phyloP scores from a whole-genome alignment of 2,113 vertebrate species.

The Trematomus loennbergii region DNA sequence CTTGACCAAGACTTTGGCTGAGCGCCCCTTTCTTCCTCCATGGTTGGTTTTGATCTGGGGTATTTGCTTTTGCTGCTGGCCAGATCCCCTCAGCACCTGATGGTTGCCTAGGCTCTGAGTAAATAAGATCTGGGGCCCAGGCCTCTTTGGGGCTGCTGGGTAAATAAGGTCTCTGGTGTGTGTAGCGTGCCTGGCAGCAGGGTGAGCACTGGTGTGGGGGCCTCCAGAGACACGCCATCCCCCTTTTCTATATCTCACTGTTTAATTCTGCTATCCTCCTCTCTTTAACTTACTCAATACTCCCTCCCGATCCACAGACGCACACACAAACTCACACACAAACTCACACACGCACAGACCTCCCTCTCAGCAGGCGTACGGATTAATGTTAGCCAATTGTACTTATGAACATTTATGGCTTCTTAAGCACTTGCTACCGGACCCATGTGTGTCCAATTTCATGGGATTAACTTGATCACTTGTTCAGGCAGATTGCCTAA shows the following conservation, averaged over 20 bases:
- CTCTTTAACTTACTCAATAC: slow-evolving; percentile 58
- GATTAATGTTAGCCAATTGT: slow-evolving; percentile 70
- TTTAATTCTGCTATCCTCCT: slow-evolving; percentile 73
- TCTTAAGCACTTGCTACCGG: slow-evolving; percentile 65
- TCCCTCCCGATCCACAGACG: background rate
- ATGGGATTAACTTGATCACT: slow-evolving; percentile 71
- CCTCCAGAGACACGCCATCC: slow-evolving; percentile 71
- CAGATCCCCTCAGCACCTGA: slow-evolving; percentile 83
- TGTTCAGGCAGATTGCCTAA: slow-evolving; percentile 66
- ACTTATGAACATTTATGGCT: slow-evolving; percentile 68
- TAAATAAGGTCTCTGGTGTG: slow-evolving; percentile 86
- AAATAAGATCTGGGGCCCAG: slow-evolving; percentile 82
- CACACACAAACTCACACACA: slow-evolving; percentile 33
- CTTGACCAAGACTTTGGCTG: slow-evolving; percentile 84
- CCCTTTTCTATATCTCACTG: slow-evolving; percentile 70
- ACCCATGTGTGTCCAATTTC: slow-evolving; percentile 40
- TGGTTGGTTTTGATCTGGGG: slow-evolving; percentile 82
- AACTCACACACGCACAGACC: slow-evolving; percentile 37
- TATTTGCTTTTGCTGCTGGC: slow-evolving; percentile 84
- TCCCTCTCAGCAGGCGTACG: slow-evolving; percentile 62
- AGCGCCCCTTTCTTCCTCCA: slow-evolving; percentile 74
- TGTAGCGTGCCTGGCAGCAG: slow-evolving; percentile 79
- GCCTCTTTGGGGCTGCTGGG: slow-evolving; percentile 80
- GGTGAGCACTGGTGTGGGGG: slow-evolving; percentile 77
- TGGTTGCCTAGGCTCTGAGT: slow-evolving; percentile 79